Evolutionary conservation across 2,888 invertebrate species (phyloP).

Genomic region (Tortrix viridana): DNA sequence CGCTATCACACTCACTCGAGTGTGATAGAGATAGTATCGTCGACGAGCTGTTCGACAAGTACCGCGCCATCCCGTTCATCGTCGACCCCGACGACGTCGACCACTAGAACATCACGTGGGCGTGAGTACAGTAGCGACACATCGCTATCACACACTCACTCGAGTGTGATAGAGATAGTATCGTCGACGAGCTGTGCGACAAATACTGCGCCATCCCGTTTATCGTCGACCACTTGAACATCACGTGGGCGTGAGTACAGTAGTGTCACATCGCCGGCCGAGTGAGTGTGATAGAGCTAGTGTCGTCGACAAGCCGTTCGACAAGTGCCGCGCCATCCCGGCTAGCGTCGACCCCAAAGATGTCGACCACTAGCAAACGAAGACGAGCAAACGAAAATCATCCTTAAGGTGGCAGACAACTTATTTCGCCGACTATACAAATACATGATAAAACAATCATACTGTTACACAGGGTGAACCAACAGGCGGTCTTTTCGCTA

Average conservation of each 20-base stretch:
- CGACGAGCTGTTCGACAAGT: slow-evolving; percentile 83
- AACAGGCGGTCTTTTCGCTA: too few species aligned
- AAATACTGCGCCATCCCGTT: slow-evolving; percentile 86
- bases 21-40: slow-evolving; percentile 85
- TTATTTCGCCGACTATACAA: too few species aligned
- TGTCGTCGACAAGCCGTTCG: slow-evolving; percentile 83
- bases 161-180: slow-evolving; percentile 87
- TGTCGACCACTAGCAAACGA: slow-evolving; percentile 85
- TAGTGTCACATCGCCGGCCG: slow-evolving; percentile 52
- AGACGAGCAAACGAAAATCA: too few species aligned
- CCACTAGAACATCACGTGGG: slow-evolving; percentile 88
- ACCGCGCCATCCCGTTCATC: slow-evolving; percentile 85
- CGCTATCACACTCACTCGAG: too few species aligned
- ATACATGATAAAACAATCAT: too few species aligned
- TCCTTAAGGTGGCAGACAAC: too few species aligned
- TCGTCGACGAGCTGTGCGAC: slow-evolving; percentile 81
- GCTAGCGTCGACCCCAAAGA: slow-evolving; percentile 86
- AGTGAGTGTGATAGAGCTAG: slow-evolving; percentile 77
- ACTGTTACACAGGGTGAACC: too few species aligned
- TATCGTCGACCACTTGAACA: slow-evolving; percentile 86
- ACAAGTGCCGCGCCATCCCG: slow-evolving; percentile 85
- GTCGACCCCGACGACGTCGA: slow-evolving; percentile 87
- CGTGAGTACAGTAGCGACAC: slow-evolving; percentile 70
- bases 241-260: slow-evolving; percentile 87
- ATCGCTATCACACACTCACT: too few species aligned